These are phyloP conservation scores for Stegastes partitus DNA, from an alignment of 2,113 vertebrate genomes.

Conservation along the genomic window DNA sequence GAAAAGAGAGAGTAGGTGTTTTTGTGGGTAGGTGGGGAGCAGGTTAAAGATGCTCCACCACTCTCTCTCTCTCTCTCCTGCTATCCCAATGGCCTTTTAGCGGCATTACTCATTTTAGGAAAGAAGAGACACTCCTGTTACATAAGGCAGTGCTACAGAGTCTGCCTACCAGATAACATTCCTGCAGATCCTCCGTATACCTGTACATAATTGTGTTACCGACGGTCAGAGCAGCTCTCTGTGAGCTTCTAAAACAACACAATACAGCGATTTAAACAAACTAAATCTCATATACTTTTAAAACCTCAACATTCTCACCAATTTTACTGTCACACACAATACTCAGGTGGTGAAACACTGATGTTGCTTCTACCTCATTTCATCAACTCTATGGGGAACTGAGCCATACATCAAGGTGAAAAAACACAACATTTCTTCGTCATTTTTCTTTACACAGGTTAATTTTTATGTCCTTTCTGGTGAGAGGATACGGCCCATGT, in stretches of 20 bases:
- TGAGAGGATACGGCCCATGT: not conserved
- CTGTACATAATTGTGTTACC: slow-evolving; percentile 43
- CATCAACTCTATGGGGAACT: not conserved
- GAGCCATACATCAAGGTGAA: not conserved
- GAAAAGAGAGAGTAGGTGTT: slow-evolving; percentile 65
- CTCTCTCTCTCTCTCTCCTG: slow-evolving; percentile 51
- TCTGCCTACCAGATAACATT: slow-evolving; percentile 57
- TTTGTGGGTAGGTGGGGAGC: slow-evolving; percentile 69
- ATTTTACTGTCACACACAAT: slow-evolving; percentile 19
- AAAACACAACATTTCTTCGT: not conserved
- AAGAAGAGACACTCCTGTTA: slow-evolving; percentile 74
- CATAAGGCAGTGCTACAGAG: slow-evolving; percentile 63
- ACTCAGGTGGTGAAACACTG: slow-evolving; percentile 3
- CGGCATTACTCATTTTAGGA: slow-evolving; percentile 75
- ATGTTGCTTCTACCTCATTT: slow-evolving; percentile 20
- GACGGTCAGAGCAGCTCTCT: slow-evolving; percentile 27
- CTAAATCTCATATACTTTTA: not conserved
- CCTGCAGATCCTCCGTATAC: slow-evolving; percentile 50
- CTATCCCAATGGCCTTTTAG: slow-evolving; percentile 68
- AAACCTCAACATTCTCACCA: slow-evolving; percentile 10
- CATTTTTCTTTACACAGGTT: not conserved
- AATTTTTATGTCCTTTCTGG: not conserved
- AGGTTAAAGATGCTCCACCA: slow-evolving; percentile 67
- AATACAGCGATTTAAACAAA: slow-evolving; percentile 12
- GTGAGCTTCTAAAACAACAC: not conserved